phyloP scores from a whole-genome alignment of 1,140 invertebrate genomes.

The Cotesia vestalis region DNA sequence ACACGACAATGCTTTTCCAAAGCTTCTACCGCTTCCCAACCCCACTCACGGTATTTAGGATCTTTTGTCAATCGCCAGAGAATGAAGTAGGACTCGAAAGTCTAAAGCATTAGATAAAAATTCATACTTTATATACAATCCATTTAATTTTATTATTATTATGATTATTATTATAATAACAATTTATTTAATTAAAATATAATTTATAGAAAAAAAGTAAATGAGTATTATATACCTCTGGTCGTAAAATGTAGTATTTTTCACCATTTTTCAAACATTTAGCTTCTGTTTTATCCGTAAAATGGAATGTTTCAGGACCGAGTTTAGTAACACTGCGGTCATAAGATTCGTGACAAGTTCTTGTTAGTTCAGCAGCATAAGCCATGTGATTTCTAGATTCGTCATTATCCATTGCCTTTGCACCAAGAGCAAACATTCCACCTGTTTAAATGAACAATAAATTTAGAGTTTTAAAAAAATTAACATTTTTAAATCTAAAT shows the following conservation, averaged over 20 bases:
- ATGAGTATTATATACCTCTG: conserved; percentile 77
- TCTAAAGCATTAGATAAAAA: conserved; percentile 50
- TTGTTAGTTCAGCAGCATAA: conserved; percentile 89
- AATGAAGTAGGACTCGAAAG: conserved; percentile 94
- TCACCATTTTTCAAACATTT: conserved; percentile 89
- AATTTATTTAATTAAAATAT: conserved; percentile 29
- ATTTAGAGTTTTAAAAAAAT: neutral
- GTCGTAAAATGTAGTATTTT: conserved; percentile 95
- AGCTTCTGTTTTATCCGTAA: conserved; percentile 88
- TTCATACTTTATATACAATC: neutral
- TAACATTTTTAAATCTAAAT: too few relatives aligned
- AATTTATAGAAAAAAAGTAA: conserved; percentile 23
- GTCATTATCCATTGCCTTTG: conserved; percentile 77
- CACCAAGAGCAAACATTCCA: conserved; percentile 93
- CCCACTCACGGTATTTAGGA: conserved; percentile 96
- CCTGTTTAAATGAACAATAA: conserved; percentile 68
- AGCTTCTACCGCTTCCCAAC: conserved; percentile 95
- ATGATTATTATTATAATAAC: neutral
- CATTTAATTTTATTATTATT: neutral
- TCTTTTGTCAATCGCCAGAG: conserved; percentile 97
- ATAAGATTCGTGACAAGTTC: conserved; percentile 98
- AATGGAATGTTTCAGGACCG: conserved; percentile 92
- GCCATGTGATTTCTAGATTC: conserved; percentile 85
- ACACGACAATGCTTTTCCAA: conserved; percentile 94
- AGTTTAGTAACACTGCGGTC: conserved; percentile 86